Evolutionary conservation across 2,888 invertebrate species (phyloP), one percentile per base, ranked within the genome.

Genomic region (Cephus pulcher): DNA sequence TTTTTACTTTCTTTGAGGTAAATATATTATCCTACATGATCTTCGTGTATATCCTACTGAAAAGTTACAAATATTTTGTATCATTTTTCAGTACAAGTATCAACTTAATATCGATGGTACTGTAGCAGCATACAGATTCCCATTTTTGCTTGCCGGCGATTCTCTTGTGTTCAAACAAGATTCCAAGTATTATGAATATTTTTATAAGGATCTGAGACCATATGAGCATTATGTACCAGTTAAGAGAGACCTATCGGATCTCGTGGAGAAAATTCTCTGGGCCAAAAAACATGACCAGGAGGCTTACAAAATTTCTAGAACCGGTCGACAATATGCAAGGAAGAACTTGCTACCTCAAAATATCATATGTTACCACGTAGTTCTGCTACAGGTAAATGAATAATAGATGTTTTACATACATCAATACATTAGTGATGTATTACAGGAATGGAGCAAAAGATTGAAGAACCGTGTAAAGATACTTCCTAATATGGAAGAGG

Each of bases 71-170:
- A 79, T 80, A 74, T 73, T 81, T 81, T 81, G 86, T 84, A 35
- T 35, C 3, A 87, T 80, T 83, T 91, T 94, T 90, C 93, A 99
- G 98, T 97, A 96, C 90, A 98, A 98, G 93, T 99, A 98, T 92
- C 98, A 98, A 92, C 92, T 99, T 40, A 97, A 96, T 88, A 93
- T 99, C 78, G 99, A 99, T 93, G 99, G 99, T 30, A 98, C 98
- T 69, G 99, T 99, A 30, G 98, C 99, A 33, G 97, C 99, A 0
- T 99, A 99, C 91, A 94, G 99, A 81, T 94, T 98, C 83, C 98
- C 99, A 0, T 98, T 98, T 91, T 93, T 99, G 33, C 92, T 99
- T 81, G 96, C 95, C 73, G 98, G 98, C 1, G 96, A 97, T 87
- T 95, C 97, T 0, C 92, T 98, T 80, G 95, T 98, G 23, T 93